phyloP scores from a whole-genome alignment of 2,888 invertebrate species.

The Platerodrilus igneus region DNA sequence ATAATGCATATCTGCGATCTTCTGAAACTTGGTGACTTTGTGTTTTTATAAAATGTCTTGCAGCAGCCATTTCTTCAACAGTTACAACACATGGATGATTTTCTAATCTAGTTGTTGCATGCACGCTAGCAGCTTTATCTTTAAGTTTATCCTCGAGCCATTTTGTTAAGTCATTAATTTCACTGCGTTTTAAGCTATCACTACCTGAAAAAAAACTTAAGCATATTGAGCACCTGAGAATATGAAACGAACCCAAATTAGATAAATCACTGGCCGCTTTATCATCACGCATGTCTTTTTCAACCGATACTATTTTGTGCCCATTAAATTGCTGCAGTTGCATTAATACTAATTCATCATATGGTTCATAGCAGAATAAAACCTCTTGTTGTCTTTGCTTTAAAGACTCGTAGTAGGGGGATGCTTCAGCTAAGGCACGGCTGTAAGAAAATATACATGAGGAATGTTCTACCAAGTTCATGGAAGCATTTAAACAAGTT shows the following conservation, averaged over 20 bases:
- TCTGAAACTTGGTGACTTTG: slow-evolving; percentile 78
- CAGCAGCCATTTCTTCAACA: slow-evolving; percentile 95
- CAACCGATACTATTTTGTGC: slow-evolving; percentile 77
- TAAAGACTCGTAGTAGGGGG: slow-evolving; percentile 92
- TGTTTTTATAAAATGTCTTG: slow-evolving; percentile 88
- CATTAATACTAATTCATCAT: slow-evolving; percentile 91
- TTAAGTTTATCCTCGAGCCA: slow-evolving; percentile 74
- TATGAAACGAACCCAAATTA: slow-evolving; percentile 55
- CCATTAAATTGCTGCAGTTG: slow-evolving; percentile 80
- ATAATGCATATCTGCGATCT: slow-evolving; percentile 76
- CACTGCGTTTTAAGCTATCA: slow-evolving; percentile 65
- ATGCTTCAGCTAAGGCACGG: slow-evolving; percentile 86
- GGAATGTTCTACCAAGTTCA: not conserved
- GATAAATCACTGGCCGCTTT: slow-evolving; percentile 53
- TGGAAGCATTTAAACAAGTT: no score
- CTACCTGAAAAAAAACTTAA: slow-evolving; percentile 47
- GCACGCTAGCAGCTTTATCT: slow-evolving; percentile 77
- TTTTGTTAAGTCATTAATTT: slow-evolving; percentile 72
- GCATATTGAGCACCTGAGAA: not conserved
- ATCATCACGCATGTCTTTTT: slow-evolving; percentile 85
- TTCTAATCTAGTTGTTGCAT: slow-evolving; percentile 78
- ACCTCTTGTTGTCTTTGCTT: slow-evolving; percentile 86
- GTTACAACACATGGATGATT: slow-evolving; percentile 92
- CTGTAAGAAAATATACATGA: slow-evolving; percentile 50
- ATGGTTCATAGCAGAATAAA: slow-evolving; percentile 93